Percentiles rank a stretch among this genome's conserved stretches.
Evolutionary conservation across 2,797 vertebrate genomes (phyloP).

Genomic region (Anniella stebbinsi): DNA sequence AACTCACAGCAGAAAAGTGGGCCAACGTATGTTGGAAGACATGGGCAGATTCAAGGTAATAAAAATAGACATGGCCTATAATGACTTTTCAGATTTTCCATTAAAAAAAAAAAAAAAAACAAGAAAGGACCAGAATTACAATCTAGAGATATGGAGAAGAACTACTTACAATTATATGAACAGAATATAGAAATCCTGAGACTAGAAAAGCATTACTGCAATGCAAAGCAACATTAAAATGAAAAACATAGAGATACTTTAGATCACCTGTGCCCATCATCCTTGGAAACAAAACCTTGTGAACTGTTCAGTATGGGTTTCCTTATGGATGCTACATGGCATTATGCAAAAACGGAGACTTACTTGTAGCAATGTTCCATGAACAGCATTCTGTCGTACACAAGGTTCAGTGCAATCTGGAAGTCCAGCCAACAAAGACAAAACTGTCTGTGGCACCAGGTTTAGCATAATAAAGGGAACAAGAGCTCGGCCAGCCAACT

Average conservation of each 20-base stretch:
- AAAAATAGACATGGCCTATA: neutral
- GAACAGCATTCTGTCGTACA: slow-evolving; percentile 88
- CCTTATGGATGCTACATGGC: neutral
- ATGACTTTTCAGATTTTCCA: neutral
- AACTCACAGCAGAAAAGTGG: neutral
- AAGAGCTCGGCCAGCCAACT: slow-evolving; percentile 92
- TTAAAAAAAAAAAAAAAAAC: neutral
- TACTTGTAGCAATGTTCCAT: slow-evolving; percentile 93
- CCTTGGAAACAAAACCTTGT: neutral
- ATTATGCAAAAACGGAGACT: slow-evolving; percentile 41
- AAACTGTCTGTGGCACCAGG: slow-evolving; percentile 81
- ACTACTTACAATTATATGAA: neutral
- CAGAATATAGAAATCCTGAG: too few relatives aligned
- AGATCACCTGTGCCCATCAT: neutral
- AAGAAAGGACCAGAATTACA: neutral
- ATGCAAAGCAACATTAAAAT: neutral
- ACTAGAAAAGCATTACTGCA: neutral
- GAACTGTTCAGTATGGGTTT: neutral
- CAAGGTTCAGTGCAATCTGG: slow-evolving; percentile 76
- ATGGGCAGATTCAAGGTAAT: neutral
- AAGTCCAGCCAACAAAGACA: slow-evolving; percentile 82
- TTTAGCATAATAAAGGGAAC: slow-evolving; percentile 90
- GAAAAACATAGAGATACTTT: neutral
- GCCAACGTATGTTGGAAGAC: neutral
- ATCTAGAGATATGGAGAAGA: neutral